Evolutionary conservation across 1,140 invertebrate genomes (phyloP).

Genomic region (Caenorhabditis elegans): WBcel235 BX284605.5:164501-165000

Average conservation of each 20-base stretch:
- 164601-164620: conserved; percentile 35
- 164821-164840: neutral
- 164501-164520: too few relatives aligned
- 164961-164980: neutral
- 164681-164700: neutral
- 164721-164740: neutral
- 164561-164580: too few relatives aligned
- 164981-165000: neutral
- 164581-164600: conserved; percentile 31
- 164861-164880: neutral
- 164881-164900: neutral
- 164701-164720: neutral
- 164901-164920: neutral
- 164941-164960: neutral
- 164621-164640: conserved; percentile 59
- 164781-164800: neutral
- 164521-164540: too few relatives aligned
- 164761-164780: conserved; percentile 15
- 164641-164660: neutral
- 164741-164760: neutral
- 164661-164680: neutral
- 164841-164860: neutral
- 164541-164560: too few relatives aligned
- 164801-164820: neutral
- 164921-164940: neutral